phyloP scores from a whole-genome alignment of 2,888 invertebrate species.

The Oligia fasciuncula region DNA sequence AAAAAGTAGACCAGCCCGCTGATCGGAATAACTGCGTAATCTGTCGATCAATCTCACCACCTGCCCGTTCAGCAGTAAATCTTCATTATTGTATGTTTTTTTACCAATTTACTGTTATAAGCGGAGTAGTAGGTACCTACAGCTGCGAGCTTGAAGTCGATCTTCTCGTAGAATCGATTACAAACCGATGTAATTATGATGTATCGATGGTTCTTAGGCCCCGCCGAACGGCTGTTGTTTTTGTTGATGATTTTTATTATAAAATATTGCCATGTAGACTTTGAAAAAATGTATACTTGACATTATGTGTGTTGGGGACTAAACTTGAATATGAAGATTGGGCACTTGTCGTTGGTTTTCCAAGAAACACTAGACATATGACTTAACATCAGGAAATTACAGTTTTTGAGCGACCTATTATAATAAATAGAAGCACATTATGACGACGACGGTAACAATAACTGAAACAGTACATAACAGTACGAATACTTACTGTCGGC shows the following conservation, averaged over 20 bases:
- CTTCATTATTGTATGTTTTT: conserved; percentile 83
- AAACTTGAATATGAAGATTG: not conserved
- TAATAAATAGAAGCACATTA: not conserved
- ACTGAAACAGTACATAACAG: conserved; percentile 57
- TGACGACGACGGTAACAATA: conserved; percentile 54
- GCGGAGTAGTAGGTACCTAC: conserved; percentile 63
- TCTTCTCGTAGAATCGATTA: conserved; percentile 69
- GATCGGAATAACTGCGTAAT: conserved; percentile 78
- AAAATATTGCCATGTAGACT: conserved; percentile 53
- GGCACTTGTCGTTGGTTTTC: not conserved
- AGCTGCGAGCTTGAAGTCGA: conserved; percentile 67
- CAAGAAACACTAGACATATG: not conserved
- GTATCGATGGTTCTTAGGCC: conserved; percentile 65
- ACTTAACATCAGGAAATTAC: not conserved
- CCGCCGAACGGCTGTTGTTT: conserved; percentile 55
- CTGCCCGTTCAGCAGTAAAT: conserved; percentile 82
- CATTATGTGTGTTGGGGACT: conserved; percentile 12
- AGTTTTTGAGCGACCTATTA: not conserved
- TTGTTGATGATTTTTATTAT: conserved; percentile 56
- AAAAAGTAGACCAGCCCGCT: conserved; percentile 74
- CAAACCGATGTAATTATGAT: conserved; percentile 70
- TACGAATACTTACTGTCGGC: conserved; percentile 62
- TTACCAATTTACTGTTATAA: conserved; percentile 83
- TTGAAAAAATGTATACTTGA: conserved; percentile 30
- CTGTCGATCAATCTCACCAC: conserved; percentile 81